A percentile compares a stretch with the other conserved stretches of the same genome.
Evolutionary conservation across 2,113 vertebrate genomes (phyloP).

Genomic region (Pomatostomus ruficeps): DNA sequence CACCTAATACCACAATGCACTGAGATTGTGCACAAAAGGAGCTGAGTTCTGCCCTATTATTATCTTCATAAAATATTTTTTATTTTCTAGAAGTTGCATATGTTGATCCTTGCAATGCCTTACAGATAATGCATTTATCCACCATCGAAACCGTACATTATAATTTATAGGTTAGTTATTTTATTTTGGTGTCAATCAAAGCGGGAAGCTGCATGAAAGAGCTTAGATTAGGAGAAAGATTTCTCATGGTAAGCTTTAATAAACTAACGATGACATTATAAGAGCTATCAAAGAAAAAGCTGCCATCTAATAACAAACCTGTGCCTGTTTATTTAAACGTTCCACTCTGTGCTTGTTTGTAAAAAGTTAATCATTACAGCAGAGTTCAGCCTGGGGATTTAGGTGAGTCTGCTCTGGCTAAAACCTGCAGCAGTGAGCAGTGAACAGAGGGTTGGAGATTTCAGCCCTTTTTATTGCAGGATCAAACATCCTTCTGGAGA

Average conservation of each 20-base stretch:
- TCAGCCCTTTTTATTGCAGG: not conserved
- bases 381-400: not conserved
- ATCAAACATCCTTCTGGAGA: not conserved
- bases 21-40: not conserved
- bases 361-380: not conserved
- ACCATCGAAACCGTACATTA: not conserved
- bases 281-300: not conserved
- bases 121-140: not conserved
- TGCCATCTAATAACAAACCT: not conserved
- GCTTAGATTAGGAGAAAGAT: not conserved
- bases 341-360: not conserved
- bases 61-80: not conserved
- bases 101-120: not conserved
- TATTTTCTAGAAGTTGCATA: not conserved
- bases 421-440: not conserved
- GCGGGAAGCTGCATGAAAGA: not conserved
- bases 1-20: not conserved
- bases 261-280: not conserved
- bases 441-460: not conserved
- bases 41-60: not conserved
- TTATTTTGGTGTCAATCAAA: conserved; percentile 54
- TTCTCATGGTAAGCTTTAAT: conserved; percentile 8
- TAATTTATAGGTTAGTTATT: conserved; percentile 42
- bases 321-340: not conserved
- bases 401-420: not conserved